Conservation (phyloP, 2,113 vertebrate genomes). For the Brevimyrus niger region DNA sequence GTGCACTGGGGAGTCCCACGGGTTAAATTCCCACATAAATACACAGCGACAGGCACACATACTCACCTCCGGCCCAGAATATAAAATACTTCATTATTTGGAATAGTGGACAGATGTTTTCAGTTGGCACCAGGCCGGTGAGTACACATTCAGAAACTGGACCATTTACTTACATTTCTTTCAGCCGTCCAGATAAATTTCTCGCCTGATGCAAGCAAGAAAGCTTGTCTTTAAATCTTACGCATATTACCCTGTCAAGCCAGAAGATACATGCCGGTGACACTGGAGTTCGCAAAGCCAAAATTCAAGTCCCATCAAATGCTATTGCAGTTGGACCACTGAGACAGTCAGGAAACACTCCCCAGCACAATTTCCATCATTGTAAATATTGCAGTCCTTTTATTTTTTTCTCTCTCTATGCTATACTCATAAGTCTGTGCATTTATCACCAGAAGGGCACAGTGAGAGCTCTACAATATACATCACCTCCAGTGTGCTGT, state of each 20-base stretch:
- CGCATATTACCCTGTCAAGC: not conserved
- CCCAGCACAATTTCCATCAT: not conserved
- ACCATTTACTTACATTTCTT: too few species aligned
- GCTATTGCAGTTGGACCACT: not conserved
- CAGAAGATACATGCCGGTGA: not conserved
- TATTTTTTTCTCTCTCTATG: not conserved
- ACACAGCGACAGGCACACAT: not conserved
- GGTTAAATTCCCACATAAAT: not conserved
- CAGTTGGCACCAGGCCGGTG: not conserved
- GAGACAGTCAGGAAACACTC: not conserved
- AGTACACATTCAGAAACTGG: not conserved
- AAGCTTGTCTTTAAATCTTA: not conserved
- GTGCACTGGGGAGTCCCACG: not conserved
- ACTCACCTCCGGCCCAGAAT: not conserved
- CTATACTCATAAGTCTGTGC: not conserved
- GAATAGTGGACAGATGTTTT: not conserved
- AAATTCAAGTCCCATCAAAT: not conserved
- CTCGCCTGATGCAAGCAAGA: not conserved
- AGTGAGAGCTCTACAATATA: not conserved
- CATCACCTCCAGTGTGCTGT: not conserved
- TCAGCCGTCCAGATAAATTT: not conserved
- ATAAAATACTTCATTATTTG: not conserved
- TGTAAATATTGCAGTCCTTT: not conserved
- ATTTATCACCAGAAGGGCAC: slow-evolving; percentile 3
- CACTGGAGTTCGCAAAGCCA: not conserved